Evolutionary conservation across 35 echinoderm and acorn worm genomes (phyloP).

Genomic region (Chiridota heheva): DNA sequence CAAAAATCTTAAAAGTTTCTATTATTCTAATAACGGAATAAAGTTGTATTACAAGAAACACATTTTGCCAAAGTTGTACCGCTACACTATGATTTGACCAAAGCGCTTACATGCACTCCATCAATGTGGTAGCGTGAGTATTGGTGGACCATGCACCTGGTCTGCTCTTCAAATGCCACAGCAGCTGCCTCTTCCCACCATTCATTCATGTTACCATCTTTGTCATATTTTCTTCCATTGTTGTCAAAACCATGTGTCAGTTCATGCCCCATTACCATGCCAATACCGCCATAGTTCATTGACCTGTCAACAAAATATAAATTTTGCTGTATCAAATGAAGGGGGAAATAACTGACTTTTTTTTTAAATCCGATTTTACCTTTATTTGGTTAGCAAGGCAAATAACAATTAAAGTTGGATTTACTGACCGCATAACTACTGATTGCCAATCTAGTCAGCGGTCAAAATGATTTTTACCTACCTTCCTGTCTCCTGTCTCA

Average conservation of each 20-base stretch:
- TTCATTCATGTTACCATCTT: conserved; percentile 74
- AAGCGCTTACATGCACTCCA: no score
- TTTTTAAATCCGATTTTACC: no score
- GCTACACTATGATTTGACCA: not conserved
- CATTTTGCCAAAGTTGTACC: no score
- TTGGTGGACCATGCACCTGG: conserved; percentile 74
- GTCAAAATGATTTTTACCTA: no score
- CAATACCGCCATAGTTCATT: conserved; percentile 87
- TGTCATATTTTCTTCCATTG: conserved; percentile 76
- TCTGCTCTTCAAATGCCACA: conserved; percentile 40
- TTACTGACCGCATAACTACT: no score
- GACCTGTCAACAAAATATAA: conserved; percentile 57
- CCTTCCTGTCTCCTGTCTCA: no score
- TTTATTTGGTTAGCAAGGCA: no score
- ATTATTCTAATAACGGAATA: no score
- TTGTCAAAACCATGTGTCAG: conserved; percentile 93
- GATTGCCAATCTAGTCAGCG: no score
- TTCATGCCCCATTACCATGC: conserved; percentile 90
- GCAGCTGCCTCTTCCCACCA: conserved; percentile 79
- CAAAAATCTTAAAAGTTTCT: not conserved
- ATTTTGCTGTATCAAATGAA: not conserved
- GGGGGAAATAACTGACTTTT: not conserved
- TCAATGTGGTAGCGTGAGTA: conserved; percentile 62
- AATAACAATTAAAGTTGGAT: no score
- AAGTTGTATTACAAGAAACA: no score